Conservation (phyloP, 2,113 vertebrate species). For the Cyprinodon variegatus region DNA sequence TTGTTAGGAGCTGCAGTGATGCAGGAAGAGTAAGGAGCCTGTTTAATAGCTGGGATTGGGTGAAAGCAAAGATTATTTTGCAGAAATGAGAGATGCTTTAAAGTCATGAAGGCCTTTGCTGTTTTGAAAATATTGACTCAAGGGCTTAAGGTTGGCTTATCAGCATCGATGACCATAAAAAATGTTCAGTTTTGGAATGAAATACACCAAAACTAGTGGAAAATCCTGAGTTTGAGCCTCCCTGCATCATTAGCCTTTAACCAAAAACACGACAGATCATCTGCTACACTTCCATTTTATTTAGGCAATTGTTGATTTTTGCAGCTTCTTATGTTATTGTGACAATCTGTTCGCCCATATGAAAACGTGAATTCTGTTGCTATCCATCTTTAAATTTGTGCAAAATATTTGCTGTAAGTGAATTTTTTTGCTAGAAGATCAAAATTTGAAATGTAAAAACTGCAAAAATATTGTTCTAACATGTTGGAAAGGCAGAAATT, state of each 20-base stretch:
- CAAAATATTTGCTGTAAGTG: slow-evolving; percentile 18
- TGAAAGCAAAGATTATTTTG: slow-evolving; percentile 26
- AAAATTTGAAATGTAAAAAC: slow-evolving; percentile 28
- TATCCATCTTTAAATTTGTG: not conserved
- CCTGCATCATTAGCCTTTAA: slow-evolving; percentile 73
- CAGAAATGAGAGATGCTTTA: slow-evolving; percentile 24
- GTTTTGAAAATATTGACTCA: slow-evolving; percentile 29
- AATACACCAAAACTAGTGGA: slow-evolving; percentile 21
- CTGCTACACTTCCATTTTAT: slow-evolving; percentile 36
- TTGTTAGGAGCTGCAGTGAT: slow-evolving; percentile 42
- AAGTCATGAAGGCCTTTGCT: slow-evolving; percentile 12
- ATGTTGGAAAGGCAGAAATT: not conserved
- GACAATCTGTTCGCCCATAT: slow-evolving; percentile 70
- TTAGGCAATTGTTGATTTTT: slow-evolving; percentile 39
- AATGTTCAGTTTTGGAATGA: slow-evolving; percentile 18
- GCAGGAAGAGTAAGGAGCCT: slow-evolving; percentile 19
- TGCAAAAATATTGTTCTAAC: slow-evolving; percentile 19
- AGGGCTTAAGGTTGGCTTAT: slow-evolving; percentile 33
- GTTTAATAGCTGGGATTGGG: slow-evolving; percentile 17
- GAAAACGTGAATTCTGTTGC: slow-evolving; percentile 36
- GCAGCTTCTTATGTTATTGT: slow-evolving; percentile 52
- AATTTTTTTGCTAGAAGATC: slow-evolving; percentile 22
- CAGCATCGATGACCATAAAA: slow-evolving; percentile 7
- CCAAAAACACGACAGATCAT: slow-evolving; percentile 68
- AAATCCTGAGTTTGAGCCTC: slow-evolving; percentile 40